These are phyloP conservation scores for Halcyon malimbica DNA, from an alignment of 2,113 vertebrate species.

Conservation along the genomic window DNA sequence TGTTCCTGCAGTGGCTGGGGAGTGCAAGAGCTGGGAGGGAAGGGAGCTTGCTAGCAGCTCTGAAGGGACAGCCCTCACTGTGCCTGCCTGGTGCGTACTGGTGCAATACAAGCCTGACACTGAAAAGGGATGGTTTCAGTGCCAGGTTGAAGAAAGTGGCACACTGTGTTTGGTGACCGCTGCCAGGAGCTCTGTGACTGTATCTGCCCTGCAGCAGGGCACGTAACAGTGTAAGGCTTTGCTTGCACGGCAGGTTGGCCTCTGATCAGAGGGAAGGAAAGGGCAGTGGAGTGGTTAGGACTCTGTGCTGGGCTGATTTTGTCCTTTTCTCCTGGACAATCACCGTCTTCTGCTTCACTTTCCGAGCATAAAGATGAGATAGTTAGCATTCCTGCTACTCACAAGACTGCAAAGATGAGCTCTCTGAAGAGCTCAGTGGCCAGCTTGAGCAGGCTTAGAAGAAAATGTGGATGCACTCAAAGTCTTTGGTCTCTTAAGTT, in stretches of 20 bases:
- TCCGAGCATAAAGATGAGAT: background rate
- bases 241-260: fast-evolving
- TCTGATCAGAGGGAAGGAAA: background rate
- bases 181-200: background rate
- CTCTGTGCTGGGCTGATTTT: background rate
- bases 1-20: background rate
- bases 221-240: fast-evolving
- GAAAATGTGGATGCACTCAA: background rate
- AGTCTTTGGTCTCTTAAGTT: too few species aligned
- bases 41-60: background rate
- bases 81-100: too few species aligned
- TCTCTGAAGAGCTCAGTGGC: background rate
- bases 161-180: fast-evolving
- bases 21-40: background rate
- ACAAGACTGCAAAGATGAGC: fast-evolving
- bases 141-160: background rate
- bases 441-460: background rate
- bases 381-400: background rate
- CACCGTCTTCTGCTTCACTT: background rate
- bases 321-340: background rate
- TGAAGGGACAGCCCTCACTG: fast-evolving
- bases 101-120: background rate
- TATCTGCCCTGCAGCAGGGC: background rate
- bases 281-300: too few species aligned
- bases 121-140: background rate